These are phyloP conservation scores for Peribatodes rhomboidaria DNA, from an alignment of 2,888 invertebrate genomes.

Conservation along the genomic window DNA sequence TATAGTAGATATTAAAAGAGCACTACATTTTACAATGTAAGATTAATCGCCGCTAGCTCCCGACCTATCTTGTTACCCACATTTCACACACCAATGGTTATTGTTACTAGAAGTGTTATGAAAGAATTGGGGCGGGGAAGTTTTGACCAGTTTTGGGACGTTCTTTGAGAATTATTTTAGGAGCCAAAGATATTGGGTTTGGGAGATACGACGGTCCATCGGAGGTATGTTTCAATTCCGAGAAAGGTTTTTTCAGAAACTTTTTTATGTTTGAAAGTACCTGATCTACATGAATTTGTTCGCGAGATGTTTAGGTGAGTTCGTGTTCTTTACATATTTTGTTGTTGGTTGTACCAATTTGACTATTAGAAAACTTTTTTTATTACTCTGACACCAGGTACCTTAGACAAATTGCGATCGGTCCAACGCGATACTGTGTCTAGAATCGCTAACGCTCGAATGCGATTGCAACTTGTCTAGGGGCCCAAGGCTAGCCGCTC, in stretches of 20 bases:
- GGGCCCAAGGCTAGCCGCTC: too few species aligned
- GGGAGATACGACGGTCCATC: constrained; percentile 25
- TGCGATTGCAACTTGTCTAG: too few species aligned
- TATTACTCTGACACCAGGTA: too few species aligned
- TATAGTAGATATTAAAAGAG: too few species aligned
- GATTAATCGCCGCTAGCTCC: constrained; percentile 9
- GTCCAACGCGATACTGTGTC: too few species aligned
- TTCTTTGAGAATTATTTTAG: constrained; percentile 38
- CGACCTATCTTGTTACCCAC: constrained; percentile 33
- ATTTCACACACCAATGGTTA: constrained; percentile 41
- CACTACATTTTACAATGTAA: not conserved
- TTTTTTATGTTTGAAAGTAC: constrained; percentile 3
- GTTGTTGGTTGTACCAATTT: too few species aligned
- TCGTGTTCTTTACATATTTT: not conserved
- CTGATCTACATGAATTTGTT: not conserved
- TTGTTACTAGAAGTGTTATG: constrained; percentile 41
- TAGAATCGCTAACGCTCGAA: too few species aligned
- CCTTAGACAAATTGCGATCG: too few species aligned
- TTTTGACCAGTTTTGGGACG: constrained; percentile 37
- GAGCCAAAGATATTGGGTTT: constrained; percentile 24
- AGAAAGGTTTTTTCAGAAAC: constrained; percentile 8
- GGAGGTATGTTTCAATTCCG: constrained; percentile 29
- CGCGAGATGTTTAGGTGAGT: not conserved
- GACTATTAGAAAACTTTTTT: too few species aligned
- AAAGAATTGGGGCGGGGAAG: constrained; percentile 35